Conservation (phyloP, 2,797 vertebrate genomes). For the Saxicola maurus region DNA sequence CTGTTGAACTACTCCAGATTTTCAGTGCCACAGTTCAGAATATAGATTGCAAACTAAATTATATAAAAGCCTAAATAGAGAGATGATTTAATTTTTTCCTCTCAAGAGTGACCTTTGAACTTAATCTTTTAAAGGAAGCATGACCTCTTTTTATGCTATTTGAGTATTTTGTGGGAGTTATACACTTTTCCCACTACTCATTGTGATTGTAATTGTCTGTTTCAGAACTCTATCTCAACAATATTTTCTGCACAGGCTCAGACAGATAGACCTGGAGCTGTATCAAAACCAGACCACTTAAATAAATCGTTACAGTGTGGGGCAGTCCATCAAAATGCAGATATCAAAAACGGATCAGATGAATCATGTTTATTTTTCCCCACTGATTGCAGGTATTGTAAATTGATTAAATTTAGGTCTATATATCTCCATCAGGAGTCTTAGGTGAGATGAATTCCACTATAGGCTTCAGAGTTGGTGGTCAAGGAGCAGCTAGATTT, state of each 20-base stretch:
- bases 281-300: not conserved
- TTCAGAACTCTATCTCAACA: not conserved
- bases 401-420: not conserved
- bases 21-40: not conserved
- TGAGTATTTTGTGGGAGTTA: not conserved
- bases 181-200: not conserved
- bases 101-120: not conserved
- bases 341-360: not conserved
- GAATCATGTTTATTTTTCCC: not conserved
- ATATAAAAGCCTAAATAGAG: constrained; percentile 1
- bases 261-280: not conserved
- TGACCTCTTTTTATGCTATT: not conserved
- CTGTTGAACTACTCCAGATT: not conserved
- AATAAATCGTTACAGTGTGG: not conserved
- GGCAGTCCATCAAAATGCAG: not conserved
- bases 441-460: not conserved
- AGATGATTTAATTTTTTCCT: constrained; percentile 12
- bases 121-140: not conserved
- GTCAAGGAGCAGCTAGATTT: not conserved
- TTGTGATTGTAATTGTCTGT: not conserved
- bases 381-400: not conserved
- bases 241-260: not conserved
- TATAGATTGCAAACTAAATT: constrained; percentile 12
- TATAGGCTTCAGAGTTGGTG: not conserved
- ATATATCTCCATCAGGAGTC: not conserved